Evolutionary conservation across 1,140 invertebrate species (phyloP).

Genomic region (Aricia agestis): DNA sequence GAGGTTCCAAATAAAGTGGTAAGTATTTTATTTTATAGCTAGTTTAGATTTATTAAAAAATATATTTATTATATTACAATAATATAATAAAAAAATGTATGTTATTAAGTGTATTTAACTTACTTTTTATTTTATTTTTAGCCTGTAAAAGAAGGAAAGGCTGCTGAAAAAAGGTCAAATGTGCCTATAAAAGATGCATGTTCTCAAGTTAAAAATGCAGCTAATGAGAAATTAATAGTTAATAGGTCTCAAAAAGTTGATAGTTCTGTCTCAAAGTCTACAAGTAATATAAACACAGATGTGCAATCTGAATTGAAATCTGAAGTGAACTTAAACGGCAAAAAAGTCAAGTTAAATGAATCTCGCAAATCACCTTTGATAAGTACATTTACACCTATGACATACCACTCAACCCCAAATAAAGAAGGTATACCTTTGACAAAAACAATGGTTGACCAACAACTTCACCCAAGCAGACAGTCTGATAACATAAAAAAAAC

Average conservation of each 20-base stretch:
- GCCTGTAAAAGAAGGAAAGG: constrained; percentile 50
- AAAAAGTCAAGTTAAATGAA: constrained; percentile 63
- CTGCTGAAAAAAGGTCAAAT: constrained; percentile 40
- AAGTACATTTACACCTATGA: constrained; percentile 59
- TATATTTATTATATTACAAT: no score
- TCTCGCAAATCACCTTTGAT: constrained; percentile 63
- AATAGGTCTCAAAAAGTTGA: constrained; percentile 31
- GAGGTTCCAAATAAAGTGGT: constrained; percentile 67
- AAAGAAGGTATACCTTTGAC: constrained; percentile 66
- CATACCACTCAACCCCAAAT: constrained; percentile 65
- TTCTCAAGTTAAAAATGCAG: constrained; percentile 46
- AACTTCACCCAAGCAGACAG: constrained; percentile 61
- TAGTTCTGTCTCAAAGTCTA: constrained; percentile 27
- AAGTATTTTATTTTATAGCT: constrained; percentile 24
- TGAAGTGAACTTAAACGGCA: constrained; percentile 57
- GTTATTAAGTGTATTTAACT: neutral
- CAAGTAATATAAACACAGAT: constrained; percentile 21
- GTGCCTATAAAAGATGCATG: constrained; percentile 51
- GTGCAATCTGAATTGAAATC: constrained; percentile 37
- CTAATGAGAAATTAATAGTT: constrained; percentile 45
- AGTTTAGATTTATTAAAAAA: neutral
- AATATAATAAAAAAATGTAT: neutral
- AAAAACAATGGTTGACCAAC: constrained; percentile 66
- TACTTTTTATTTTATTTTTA: constrained; percentile 39
- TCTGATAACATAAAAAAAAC: constrained; percentile 68